Base-by-base conservation (phyloP, 1,140 invertebrate genomes). In the Formica selysi region DNA sequence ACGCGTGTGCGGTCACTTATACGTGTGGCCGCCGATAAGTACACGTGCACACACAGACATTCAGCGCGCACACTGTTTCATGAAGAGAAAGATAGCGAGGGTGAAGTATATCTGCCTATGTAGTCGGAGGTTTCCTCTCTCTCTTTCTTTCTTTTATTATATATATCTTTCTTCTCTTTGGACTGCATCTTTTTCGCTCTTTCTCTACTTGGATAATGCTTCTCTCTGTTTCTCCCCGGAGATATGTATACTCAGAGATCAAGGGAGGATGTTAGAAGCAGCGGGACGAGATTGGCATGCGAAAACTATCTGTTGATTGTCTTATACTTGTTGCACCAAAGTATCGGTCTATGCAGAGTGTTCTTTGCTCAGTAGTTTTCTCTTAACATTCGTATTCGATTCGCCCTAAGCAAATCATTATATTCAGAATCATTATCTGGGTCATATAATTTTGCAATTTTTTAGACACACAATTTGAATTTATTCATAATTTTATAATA, bases 241-340 rank as follows among this genome's bases (percentile, higher is more conserved):
- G 32, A 51, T 80, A 29, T 67, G 62, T 62, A 48, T 87, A n/a
- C 26, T 59, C 57, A 19, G 78, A 57, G 38, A 68, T 29, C 44
- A 54, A 85, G 16, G 67, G 64, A 65, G 57, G 48, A 41, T 48
- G 70, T 86, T 85, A 86, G 83, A 38, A 76, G 65, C 36, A 80
- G 74, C 81, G 87, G 89, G 84, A 90, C 91, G 91, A 91, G 91
- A 91, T 89, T 87, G 93, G 92, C 91, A 91, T 91, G 92, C 91
- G 91, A 93, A 80, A 94, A 92, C 91, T 93, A 93, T 93, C 93
- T 94, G 94, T 94, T 93, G 93, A 93, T 90, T 92, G 92, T 93
- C 91, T 91, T 93, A 91, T 91, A 93, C 94, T 92, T 94, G 93
- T 94, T 94, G 92, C 93, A 62, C 11, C 62, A 79, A 57, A 79